These are phyloP conservation scores for Chrysomallon squamiferum DNA, from an alignment of 1,140 invertebrate genomes.

Conservation along the genomic window DNA sequence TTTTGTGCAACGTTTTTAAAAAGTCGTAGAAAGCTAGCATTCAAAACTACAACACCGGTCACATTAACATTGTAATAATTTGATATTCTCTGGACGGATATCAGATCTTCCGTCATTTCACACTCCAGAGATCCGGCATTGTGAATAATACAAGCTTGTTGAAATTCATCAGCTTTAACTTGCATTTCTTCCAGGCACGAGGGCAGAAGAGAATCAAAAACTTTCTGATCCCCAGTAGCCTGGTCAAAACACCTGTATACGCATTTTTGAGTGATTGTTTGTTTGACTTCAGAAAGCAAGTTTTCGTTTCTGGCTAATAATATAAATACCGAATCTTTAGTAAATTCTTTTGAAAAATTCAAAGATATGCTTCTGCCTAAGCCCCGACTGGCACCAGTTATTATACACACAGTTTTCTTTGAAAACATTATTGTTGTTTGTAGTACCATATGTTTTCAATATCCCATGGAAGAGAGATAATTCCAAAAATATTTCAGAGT, in stretches of 20 bases:
- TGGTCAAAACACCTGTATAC: conserved; percentile 55
- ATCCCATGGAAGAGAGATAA: too few species aligned
- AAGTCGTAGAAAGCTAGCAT: conserved; percentile 74
- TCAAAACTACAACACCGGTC: conserved; percentile 78
- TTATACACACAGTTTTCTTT: conserved; percentile 32
- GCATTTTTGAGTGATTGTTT: conserved; percentile 51
- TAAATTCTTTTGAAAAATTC: conserved; percentile 72
- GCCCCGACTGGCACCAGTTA: conserved; percentile 88
- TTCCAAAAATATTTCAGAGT: too few species aligned
- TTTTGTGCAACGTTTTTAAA: conserved; percentile 64
- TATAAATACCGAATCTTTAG: conserved; percentile 74
- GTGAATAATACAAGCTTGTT: conserved; percentile 80
- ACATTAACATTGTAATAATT: conserved; percentile 82
- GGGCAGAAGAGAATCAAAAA: conserved; percentile 57
- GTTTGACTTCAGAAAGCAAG: not conserved
- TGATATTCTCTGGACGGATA: conserved; percentile 50
- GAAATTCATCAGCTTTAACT: conserved; percentile 66
- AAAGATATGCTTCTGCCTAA: conserved; percentile 81
- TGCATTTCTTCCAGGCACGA: conserved; percentile 54
- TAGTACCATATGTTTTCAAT: too few species aligned
- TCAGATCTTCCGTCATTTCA: conserved; percentile 69
- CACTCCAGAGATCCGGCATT: conserved; percentile 85
- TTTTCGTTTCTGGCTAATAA: conserved; percentile 72
- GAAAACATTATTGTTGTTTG: conserved; percentile 15
- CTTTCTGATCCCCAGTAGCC: conserved; percentile 47